Base-by-base conservation (phyloP, 2,113 vertebrate genomes). In the Ifrita kowaldi region DNA sequence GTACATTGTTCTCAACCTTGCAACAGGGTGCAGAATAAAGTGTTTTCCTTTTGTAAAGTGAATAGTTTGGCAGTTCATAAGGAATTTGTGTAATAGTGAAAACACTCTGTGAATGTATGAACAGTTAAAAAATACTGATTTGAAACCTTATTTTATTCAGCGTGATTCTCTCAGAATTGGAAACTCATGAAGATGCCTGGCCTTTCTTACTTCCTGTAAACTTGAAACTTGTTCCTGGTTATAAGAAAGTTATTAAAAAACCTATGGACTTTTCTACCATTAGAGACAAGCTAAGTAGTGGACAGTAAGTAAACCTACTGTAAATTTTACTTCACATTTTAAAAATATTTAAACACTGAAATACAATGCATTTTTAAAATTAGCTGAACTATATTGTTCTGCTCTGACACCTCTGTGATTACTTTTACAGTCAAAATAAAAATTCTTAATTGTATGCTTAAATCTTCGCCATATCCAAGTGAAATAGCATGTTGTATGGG, bases 251-350 rank as follows among this genome's bases (percentile, higher is more conserved):
- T 98, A 99, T 99, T 96, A 99, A 99, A 97, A 99, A 99, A 95
- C 99, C 99, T 52, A 99, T 99, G 99, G 99, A 99, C 98, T 99
- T 99, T 97, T 99, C 99, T 92, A 99, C 99, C 92, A 99, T 99
- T 97, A 98, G 99, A 94, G 99, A 99, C 96, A 99, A 99, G 97
- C 98, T 99, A 86, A 97, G 95, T 97, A 99, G 97, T 97, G 99
- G 98, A 98, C 99, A 99, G 99, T 99, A 98, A 96, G 99, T 99
- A 98, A 97, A 97, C 44, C 24, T 94, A 26, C 41, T 70, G 32
- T 74, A 62, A 64, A 84, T 65, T 69, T 71, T 67, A 68, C 32
- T 82, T 76, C 13, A 35, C 3, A 15, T 75, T 63, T 75, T 15
- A 26, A 85, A 74, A 83, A 35, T 56, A 56, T 28, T 60, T 71